These are phyloP conservation scores for Enteromius argenteus DNA, from an alignment of 2,797 vertebrate species.

Conservation along the genomic window DNA sequence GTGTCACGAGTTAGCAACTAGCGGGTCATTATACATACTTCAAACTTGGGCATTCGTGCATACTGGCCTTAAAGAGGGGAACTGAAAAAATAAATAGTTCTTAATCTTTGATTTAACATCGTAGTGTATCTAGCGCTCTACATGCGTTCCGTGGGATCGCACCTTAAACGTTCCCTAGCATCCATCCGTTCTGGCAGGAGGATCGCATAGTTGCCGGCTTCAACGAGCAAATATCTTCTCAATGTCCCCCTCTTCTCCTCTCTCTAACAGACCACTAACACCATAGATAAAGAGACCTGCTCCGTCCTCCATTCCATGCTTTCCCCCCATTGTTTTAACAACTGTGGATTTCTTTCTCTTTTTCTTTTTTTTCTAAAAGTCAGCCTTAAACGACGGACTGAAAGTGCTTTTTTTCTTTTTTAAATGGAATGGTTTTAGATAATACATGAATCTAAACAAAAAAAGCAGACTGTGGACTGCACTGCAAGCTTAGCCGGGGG, in stretches of 20 bases:
- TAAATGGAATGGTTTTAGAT: conserved; percentile 90
- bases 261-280: conserved; percentile 66
- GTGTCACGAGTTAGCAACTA: conserved; percentile 58
- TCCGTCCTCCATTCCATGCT: conserved; percentile 80
- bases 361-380: conserved; percentile 71
- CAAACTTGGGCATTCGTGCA: conserved; percentile 70
- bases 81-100: conserved; percentile 86
- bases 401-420: conserved; percentile 85
- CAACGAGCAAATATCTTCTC: conserved; percentile 43
- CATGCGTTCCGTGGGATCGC: conserved; percentile 59
- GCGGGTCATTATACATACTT: conserved; percentile 55
- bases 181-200: conserved; percentile 33
- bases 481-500: conserved; percentile 68
- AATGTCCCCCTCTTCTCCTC: conserved; percentile 58
- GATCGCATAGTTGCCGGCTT: conserved; percentile 23
- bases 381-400: conserved; percentile 83
- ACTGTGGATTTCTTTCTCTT: conserved; percentile 64
- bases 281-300: conserved; percentile 78
- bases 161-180: conserved; percentile 60
- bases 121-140: conserved; percentile 87
- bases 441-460: conserved; percentile 67
- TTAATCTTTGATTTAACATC: conserved; percentile 84
- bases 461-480: conserved; percentile 74
- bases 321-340: conserved; percentile 67
- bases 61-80: conserved; percentile 83